Evolutionary conservation across 2,888 invertebrate species (phyloP).

Genomic region (Agrotis segetum): DNA sequence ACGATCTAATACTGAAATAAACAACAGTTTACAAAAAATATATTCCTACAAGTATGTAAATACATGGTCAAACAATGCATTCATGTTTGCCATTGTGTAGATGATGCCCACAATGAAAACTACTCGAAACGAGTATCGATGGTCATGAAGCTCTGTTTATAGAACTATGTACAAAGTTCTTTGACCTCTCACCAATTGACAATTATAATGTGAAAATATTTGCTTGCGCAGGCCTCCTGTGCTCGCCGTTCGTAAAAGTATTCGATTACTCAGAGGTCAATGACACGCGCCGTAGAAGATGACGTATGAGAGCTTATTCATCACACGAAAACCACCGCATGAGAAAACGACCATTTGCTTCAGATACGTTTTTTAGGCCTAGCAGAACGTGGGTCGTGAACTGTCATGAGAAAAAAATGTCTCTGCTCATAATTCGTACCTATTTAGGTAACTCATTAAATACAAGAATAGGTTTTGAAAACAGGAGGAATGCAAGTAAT

Average conservation of each 20-base stretch:
- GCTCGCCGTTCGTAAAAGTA: conserved; percentile 9
- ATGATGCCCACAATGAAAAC: too few species aligned
- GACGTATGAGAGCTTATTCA: too few species aligned
- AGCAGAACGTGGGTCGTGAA: too few species aligned
- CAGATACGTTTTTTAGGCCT: too few species aligned
- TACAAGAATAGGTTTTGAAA: too few species aligned
- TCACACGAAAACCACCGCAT: too few species aligned
- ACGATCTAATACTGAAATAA: not conserved
- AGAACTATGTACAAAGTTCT: not conserved
- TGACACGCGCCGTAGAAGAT: not conserved
- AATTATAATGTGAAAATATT: conserved; percentile 19
- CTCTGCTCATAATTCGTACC: too few species aligned
- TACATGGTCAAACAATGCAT: not conserved
- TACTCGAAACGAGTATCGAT: not conserved
- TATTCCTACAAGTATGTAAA: not conserved
- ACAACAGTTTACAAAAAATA: not conserved
- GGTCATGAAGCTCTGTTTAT: not conserved
- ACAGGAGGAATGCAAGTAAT: too few species aligned
- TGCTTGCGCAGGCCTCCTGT: conserved; percentile 15
- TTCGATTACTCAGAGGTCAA: conserved; percentile 3
- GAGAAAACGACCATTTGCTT: too few species aligned
- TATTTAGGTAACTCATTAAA: too few species aligned
- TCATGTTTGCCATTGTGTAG: not conserved
- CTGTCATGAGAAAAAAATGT: too few species aligned
- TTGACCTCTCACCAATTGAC: conserved; percentile 17